Conservation (phyloP, 2,888 invertebrate genomes). For the Philereme transversata region DNA sequence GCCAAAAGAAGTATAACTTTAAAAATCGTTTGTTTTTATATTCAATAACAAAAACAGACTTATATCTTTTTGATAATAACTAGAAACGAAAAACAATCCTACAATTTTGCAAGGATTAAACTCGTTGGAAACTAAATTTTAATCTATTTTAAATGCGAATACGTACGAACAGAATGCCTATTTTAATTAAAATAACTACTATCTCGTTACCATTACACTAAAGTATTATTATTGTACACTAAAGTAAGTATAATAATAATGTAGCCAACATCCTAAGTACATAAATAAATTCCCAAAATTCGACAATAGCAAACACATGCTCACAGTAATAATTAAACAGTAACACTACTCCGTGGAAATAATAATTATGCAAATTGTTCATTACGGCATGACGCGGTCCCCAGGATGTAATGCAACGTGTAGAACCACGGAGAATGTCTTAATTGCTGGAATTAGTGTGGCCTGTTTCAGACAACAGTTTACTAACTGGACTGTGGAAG, state of each 20-base stretch:
- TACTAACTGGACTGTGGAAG: too few species aligned
- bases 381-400: constrained; percentile 35
- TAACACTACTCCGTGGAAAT: constrained; percentile 35
- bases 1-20: too few species aligned
- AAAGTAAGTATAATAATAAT: constrained; percentile 15
- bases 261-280: constrained; percentile 16
- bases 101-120: too few species aligned
- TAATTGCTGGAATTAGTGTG: constrained; percentile 20
- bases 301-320: constrained; percentile 32
- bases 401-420: constrained; percentile 23
- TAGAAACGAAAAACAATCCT: too few species aligned
- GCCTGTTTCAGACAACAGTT: not conserved
- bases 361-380: constrained; percentile 41
- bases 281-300: constrained; percentile 32
- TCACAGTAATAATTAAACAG: constrained; percentile 30
- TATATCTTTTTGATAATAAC: too few species aligned
- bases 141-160: not conserved
- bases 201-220: constrained; percentile 8
- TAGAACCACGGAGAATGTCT: constrained; percentile 14
- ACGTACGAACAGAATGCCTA: not conserved
- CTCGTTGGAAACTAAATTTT: not conserved
- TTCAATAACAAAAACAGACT: too few species aligned
- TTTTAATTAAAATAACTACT: constrained; percentile 1
- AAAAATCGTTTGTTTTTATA: too few species aligned
- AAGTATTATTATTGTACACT: too few species aligned